These are phyloP conservation scores for Cerastoderma edule DNA, from an alignment of 2,888 invertebrate genomes.

Conservation along the genomic window DNA sequence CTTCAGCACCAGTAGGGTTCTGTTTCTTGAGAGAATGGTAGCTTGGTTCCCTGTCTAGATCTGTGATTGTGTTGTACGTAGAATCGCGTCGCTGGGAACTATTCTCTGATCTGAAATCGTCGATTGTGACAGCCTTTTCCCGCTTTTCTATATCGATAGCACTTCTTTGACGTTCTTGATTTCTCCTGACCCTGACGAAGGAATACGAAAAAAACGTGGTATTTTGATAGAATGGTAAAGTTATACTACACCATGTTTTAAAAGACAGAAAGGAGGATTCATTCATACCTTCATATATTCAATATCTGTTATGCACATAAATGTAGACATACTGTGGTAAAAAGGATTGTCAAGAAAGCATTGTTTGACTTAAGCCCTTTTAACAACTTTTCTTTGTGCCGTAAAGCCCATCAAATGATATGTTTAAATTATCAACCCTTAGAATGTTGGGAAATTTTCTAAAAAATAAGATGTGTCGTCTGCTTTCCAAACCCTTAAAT, in stretches of 20 bases:
- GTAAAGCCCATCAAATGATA: too few relatives aligned
- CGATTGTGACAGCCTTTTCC: background rate
- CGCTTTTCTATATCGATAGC: too few relatives aligned
- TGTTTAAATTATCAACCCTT: too few relatives aligned
- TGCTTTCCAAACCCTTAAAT: too few relatives aligned
- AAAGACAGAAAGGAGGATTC: background rate
- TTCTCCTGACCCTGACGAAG: background rate
- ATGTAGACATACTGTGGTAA: background rate
- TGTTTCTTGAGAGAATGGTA: background rate
- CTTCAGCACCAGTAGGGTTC: background rate
- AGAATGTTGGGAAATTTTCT: too few relatives aligned
- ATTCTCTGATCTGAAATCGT: background rate
- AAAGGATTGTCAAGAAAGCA: background rate
- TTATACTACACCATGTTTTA: background rate
- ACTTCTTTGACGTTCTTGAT: background rate
- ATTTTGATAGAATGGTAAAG: background rate
- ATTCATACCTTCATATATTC: background rate
- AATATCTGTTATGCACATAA: background rate
- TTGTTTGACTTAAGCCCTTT: background rate
- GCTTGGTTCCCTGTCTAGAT: background rate
- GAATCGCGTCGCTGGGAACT: slow-evolving; percentile 10
- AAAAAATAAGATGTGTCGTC: too few relatives aligned
- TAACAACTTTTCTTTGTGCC: too few relatives aligned
- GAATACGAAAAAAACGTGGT: background rate
- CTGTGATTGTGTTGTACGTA: slow-evolving; percentile 4